Base-by-base conservation (phyloP, 2,888 invertebrate genomes). In the Arenicola marina region DNA sequence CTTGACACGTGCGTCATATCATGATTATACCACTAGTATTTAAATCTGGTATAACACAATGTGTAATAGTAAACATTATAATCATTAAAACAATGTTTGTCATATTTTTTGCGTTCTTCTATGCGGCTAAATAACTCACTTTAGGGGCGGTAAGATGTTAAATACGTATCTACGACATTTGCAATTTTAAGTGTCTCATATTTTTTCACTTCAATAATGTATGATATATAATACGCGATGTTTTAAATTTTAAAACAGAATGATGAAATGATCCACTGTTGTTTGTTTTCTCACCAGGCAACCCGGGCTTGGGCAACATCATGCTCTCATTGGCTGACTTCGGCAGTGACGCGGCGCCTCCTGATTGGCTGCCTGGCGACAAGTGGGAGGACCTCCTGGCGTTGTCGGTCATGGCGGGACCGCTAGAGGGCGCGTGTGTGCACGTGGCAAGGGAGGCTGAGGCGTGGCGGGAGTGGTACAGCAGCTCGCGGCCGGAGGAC, bases 301-400 rank as follows among this genome's bases (percentile, higher is more conserved):
- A 80, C 65, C 81, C 81, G 59, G 81, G 80, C 11, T 71, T 82
- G 18, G 79, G 79, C 51, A n/a, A n/a, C n/a, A 77, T 81, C 74
- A 79, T 78, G 72, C 71, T 81, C 61, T 76, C 78, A 2, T 67
- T 82, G 51, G 63, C 72, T 24, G 81, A 82, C 71, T 81, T 82
- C 75, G 78, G 78, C 69, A 78, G 76, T 66, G 71, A 73, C 18
- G 78, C 72, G 21, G 70, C 67, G 2, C 65, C 75, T 2, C 83
- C 83, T 3, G 58, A 62, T 1, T 82, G 80, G 81, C 62, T 83
- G 54, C 76, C 79, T 7, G 65, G 69, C 62, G 78, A 79, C 69
- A 77, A 77, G 59, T 83, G 81, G 82, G 79, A 83, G 59, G 79
- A 83, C 66, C 74, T 83, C 45, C 56, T 83, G 67, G 80, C 81